These are phyloP conservation scores for Sthenelais limicola DNA, from an alignment of 2,888 invertebrate species.

Conservation along the genomic window DNA sequence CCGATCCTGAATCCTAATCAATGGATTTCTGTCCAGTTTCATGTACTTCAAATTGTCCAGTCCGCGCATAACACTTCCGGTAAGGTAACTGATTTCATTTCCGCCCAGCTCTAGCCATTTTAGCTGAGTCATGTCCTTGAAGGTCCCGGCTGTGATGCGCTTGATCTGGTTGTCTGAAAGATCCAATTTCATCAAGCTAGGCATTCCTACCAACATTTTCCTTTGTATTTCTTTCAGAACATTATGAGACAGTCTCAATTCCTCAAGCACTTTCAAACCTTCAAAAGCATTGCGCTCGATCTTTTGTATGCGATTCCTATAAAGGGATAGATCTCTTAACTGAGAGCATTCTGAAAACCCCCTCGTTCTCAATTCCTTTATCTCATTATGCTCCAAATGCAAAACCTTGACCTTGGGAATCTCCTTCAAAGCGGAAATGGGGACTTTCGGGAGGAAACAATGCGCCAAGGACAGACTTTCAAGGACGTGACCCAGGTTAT, in stretches of 20 bases:
- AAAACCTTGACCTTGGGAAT: not conserved
- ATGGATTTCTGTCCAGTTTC: constrained; percentile 46
- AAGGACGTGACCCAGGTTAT: not conserved
- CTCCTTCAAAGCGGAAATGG: not conserved
- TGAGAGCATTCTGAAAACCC: not conserved
- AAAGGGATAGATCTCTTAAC: constrained; percentile 30
- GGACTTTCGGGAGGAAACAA: constrained; percentile 23
- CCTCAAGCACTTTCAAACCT: constrained; percentile 17
- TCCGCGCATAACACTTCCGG: constrained; percentile 40
- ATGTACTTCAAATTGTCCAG: constrained; percentile 41
- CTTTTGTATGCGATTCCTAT: constrained; percentile 15
- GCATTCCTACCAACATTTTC: constrained; percentile 35
- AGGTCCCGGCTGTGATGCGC: constrained; percentile 31
- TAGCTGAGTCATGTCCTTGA: constrained; percentile 42
- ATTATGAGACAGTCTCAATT: constrained; percentile 33
- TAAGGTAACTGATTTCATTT: constrained; percentile 42
- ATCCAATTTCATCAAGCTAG: constrained; percentile 43
- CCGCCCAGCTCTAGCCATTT: constrained; percentile 46
- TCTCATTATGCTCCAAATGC: constrained; percentile 32
- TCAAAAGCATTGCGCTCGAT: constrained; percentile 17
- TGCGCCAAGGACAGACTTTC: not conserved
- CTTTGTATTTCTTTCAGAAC: not conserved
- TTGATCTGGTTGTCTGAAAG: constrained; percentile 45
- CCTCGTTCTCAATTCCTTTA: not conserved
- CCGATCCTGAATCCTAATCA: constrained; percentile 36